Evolutionary conservation across 2,888 invertebrate genomes (phyloP).

Genomic region (Choreutis nemorana): DNA sequence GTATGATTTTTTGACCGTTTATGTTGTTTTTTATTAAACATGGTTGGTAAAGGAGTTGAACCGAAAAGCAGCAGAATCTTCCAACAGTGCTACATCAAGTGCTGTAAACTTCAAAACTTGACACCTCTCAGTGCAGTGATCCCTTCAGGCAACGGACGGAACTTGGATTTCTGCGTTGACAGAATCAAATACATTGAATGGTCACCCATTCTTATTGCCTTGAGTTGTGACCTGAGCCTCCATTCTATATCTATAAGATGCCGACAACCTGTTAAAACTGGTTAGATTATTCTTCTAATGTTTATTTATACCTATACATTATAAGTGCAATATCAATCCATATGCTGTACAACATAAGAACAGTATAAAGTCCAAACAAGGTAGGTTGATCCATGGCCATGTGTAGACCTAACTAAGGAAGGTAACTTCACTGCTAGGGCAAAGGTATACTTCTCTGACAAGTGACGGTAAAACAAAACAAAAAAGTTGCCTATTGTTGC

Average conservation of each 20-base stretch:
- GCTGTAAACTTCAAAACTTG: conserved; percentile 57
- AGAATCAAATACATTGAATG: conserved; percentile 79
- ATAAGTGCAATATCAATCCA: no score
- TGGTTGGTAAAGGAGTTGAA: conserved; percentile 53
- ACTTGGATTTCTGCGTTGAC: conserved; percentile 76
- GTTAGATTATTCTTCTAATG: conserved; percentile 18
- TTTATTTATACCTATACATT: conserved; percentile 8
- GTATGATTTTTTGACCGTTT: conserved; percentile 29
- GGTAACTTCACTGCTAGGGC: no score
- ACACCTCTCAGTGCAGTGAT: conserved; percentile 45
- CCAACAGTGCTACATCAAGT: conserved; percentile 57
- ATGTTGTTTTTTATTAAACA: conserved; percentile 21
- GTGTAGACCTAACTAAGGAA: background rate
- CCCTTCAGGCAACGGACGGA: conserved; percentile 52
- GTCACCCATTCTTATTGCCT: conserved; percentile 76
- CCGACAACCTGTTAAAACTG: conserved; percentile 56
- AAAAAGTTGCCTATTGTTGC: no score
- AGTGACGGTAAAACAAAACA: no score
- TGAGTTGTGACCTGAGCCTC: conserved; percentile 75
- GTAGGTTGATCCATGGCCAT: no score
- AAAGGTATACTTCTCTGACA: no score
- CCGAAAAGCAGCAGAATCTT: conserved; percentile 50
- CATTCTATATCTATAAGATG: conserved; percentile 74
- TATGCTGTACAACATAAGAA: no score
- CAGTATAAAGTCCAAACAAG: no score